Conservation (phyloP, 2,113 vertebrate species). For the Arothron firmamentum region DNA sequence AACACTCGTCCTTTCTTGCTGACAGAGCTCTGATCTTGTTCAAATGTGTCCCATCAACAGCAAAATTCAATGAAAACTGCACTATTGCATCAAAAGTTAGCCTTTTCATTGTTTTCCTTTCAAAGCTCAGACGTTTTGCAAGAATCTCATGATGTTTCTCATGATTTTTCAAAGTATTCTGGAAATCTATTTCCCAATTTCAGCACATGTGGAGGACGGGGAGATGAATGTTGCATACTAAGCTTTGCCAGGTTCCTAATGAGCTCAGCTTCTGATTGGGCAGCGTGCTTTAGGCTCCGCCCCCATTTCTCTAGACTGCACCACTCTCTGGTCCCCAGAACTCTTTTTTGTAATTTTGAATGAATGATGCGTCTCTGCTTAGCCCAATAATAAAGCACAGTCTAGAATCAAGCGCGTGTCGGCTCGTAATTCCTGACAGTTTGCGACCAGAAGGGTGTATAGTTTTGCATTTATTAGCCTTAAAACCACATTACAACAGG, state of each 20-base stretch:
- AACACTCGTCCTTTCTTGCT: conserved; percentile 3
- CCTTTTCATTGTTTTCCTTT: conserved; percentile 48
- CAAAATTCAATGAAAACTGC: conserved; percentile 64
- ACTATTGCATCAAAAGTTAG: conserved; percentile 56
- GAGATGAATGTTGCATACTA: conserved; percentile 73
- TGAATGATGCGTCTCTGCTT: conserved; percentile 99
- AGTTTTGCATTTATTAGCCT: conserved; percentile 55
- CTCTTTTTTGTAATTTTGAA: conserved; percentile 98
- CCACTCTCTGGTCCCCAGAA: conserved; percentile 89
- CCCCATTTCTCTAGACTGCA: conserved; percentile 88
- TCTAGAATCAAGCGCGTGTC: conserved; percentile 84
- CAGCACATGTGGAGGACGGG: conserved; percentile 67
- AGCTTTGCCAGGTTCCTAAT: conserved; percentile 69
- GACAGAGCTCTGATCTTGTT: conserved; percentile 72
- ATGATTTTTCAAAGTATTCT: conserved; percentile 68
- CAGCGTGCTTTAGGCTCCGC: conserved; percentile 81
- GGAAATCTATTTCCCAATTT: conserved; percentile 67
- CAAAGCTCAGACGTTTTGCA: conserved; percentile 48
- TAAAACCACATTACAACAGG: conserved; percentile 8
- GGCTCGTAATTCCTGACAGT: conserved; percentile 54
- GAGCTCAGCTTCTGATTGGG: conserved; percentile 81
- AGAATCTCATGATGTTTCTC: conserved; percentile 57
- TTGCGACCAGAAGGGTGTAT: not conserved
- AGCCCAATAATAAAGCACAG: conserved; percentile 99
- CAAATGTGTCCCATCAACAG: conserved; percentile 55